These are phyloP conservation scores for Turnix velox DNA, from an alignment of 2,113 vertebrate species.

Conservation along the genomic window DNA sequence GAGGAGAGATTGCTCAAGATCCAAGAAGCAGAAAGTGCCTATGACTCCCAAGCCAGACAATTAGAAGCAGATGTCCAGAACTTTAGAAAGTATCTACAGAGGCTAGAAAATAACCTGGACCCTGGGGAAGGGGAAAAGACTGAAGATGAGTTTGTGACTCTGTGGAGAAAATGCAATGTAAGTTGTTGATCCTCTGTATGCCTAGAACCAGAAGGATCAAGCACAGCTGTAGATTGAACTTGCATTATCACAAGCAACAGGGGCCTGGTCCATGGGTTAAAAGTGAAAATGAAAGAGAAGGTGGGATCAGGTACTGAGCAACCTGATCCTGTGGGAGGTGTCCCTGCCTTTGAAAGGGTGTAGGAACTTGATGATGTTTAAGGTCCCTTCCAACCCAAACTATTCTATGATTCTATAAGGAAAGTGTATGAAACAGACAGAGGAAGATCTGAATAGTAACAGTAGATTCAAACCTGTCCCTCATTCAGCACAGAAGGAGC, in stretches of 20 bases:
- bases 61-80: constrained; percentile 76
- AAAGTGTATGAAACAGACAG: not conserved
- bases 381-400: too few species aligned
- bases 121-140: constrained; percentile 13
- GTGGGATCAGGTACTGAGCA: too few species aligned
- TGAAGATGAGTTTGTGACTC: constrained; percentile 80
- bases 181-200: not conserved
- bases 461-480: not conserved
- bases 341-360: too few species aligned
- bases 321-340: too few species aligned
- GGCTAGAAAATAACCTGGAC: constrained; percentile 74
- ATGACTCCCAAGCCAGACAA: constrained; percentile 55
- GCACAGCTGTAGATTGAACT: not conserved
- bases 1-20: constrained; percentile 69
- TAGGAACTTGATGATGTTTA: too few species aligned
- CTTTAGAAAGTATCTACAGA: constrained; percentile 71
- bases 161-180: constrained; percentile 83
- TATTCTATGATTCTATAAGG: too few species aligned
- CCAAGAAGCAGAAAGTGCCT: constrained; percentile 74
- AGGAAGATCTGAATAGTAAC: not conserved
- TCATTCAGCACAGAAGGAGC: not conserved
- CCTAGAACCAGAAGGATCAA: not conserved
- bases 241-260: not conserved
- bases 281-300: not conserved
- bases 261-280: not conserved